These are phyloP conservation scores for Salvelinus namaycush DNA, from an alignment of 2,113 vertebrate species.

Conservation along the genomic window DNA sequence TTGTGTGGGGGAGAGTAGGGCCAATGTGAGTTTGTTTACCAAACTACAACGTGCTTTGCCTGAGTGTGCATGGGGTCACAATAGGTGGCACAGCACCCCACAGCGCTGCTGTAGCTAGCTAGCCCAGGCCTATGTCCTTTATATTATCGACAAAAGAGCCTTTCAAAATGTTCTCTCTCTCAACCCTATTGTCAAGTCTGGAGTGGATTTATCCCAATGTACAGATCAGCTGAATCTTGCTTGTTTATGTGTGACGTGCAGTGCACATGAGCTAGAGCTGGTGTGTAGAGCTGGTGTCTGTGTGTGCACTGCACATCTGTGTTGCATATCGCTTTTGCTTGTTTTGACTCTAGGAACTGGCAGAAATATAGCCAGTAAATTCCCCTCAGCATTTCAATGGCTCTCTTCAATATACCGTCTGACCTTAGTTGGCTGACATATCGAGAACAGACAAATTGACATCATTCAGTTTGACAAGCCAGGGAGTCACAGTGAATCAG, in stretches of 20 bases:
- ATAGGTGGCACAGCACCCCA: neutral
- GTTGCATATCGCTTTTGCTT: neutral
- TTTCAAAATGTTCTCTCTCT: neutral
- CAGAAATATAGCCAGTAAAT: neutral
- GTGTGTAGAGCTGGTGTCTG: too few relatives aligned
- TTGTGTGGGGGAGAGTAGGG: neutral
- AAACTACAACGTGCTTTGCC: constrained; percentile 1
- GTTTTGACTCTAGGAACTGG: neutral
- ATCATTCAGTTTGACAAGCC: neutral
- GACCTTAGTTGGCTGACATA: neutral
- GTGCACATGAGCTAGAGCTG: too few relatives aligned
- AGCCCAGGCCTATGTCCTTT: constrained; percentile 11
- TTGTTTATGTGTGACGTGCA: neutral
- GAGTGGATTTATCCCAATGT: neutral
- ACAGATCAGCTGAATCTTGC: constrained; percentile 2
- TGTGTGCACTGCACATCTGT: neutral
- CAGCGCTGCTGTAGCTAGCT: neutral
- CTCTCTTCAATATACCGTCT: neutral
- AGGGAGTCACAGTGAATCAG: neutral
- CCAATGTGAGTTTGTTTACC: constrained; percentile 32
- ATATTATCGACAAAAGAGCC: neutral
- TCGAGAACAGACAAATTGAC: neutral
- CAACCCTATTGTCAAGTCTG: neutral
- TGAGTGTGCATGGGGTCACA: neutral
- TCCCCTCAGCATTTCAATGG: neutral